Evolutionary conservation across 2,797 vertebrate species (phyloP), one percentile per base, ranked within the genome.

Genomic region (Macropodus opercularis): DNA sequence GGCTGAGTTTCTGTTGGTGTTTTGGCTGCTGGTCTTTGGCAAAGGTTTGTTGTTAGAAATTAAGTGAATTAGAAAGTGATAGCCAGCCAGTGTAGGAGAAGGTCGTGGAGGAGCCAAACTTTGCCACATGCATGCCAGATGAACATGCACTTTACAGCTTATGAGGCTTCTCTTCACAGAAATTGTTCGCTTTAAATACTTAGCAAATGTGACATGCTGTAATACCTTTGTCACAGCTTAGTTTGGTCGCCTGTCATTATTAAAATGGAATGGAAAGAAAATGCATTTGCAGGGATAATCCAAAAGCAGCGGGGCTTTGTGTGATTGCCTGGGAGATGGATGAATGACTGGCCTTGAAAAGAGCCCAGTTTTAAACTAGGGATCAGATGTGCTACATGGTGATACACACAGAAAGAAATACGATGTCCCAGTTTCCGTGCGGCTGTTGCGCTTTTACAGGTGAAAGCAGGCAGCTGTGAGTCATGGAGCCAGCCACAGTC

Each of bases 11-110:
- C 67, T 76, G 67, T 75, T 84, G 72, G 63, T 69, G 72, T 72
- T 72, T 83, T 84, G 75, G 81, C 80, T 84, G 77, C 80, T 77
- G 75, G 56, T 83, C 58, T 66, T 79, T 90, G 89, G 90, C 87
- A 84, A 49, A 54, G 72, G 77, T 80, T 80, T 85, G 87, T 83
- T 86, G 81, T 83, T 86, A 58, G 83, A 88, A 85, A 88, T 85
- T 67, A 85, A 85, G 74, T 77, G 76, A 87, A 86, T 89, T 76
- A 84, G 63, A 87, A 83, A 70, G 81, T 78, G 78, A 81, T 80
- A 74, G 76, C 72, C 72, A 67, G 69, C 48, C 71, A 69, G 50
- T 77, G 49, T 13, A 50, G 51, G 23, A 68, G 63, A 55, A 65
- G 38, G 64, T 32, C 29, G 44, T 38, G 54, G 17, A 71, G 63